phyloP scores from a whole-genome alignment of 1,140 invertebrate species.

The Orchestia grillus region DNA sequence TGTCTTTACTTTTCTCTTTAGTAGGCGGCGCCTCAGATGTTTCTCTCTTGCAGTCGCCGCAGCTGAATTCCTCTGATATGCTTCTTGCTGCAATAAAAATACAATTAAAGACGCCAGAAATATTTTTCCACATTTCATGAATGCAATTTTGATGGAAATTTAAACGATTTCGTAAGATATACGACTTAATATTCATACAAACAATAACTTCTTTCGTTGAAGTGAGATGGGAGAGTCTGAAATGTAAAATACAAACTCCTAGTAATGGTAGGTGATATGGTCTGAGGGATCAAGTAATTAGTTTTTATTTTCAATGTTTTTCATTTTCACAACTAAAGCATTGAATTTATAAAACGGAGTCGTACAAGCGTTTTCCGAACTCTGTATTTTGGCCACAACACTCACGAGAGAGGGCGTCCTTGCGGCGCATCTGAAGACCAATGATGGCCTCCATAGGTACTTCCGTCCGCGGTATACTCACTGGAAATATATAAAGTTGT shows the following conservation, averaged over 20 bases:
- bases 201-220: background rate
- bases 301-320: background rate
- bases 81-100: constrained; percentile 78
- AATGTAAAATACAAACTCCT: background rate
- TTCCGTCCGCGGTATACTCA: constrained; percentile 97
- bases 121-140: background rate
- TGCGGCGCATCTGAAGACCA: constrained; percentile 86
- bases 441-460: constrained; percentile 98
- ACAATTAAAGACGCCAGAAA: background rate
- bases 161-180: background rate
- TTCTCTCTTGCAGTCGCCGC: constrained; percentile 75
- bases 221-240: background rate
- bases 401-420: constrained; percentile 84
- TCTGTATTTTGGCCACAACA: constrained; percentile 71
- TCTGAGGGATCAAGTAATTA: background rate
- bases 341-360: too few relatives aligned
- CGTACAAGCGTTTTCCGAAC: too few relatives aligned
- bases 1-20: constrained; percentile 67
- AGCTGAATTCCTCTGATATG: constrained; percentile 89
- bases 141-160: background rate
- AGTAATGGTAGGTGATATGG: background rate
- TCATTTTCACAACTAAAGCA: too few relatives aligned
- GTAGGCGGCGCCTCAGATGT: constrained; percentile 60
- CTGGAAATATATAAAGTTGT: constrained; percentile 74
- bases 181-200: background rate